Base-by-base conservation (phyloP, 2,797 vertebrate species). In the Huso huso region DNA sequence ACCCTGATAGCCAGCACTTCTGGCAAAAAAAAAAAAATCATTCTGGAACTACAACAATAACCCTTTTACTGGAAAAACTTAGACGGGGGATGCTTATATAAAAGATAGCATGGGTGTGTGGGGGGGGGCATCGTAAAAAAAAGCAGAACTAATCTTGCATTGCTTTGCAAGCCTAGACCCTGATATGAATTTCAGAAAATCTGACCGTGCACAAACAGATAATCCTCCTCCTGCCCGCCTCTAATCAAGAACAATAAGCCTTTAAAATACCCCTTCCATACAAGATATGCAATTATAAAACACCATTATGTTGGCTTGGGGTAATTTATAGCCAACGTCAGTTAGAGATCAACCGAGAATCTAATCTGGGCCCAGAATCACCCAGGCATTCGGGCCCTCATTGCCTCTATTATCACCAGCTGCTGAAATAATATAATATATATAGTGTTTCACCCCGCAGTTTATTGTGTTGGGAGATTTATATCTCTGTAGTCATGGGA, bases 71-170 rank as follows among this genome's bases (percentile, higher is more conserved):
- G 23, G 23, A 37, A 37, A 37, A 37, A 37, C 23, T 37, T 37
- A 4, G 23, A 37, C 23, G 4, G 23, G 23, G 23, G 2, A 37
- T 18, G 15, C 15, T 18, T 18, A 18, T 18, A 18, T 18, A 18
- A 18, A 18, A 18, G 15, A 18, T 18, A 18, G 15, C 15, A 18
- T 18, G 15, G n/a, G n/a, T n/a, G n/a, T n/a, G 61, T 69, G 66
- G 63, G 13, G 9, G 70, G 51, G n/a, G 73, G 77, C 15, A 18
- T 18, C 15, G 15, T 18, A 63, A 76, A 76, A 59, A 59, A 78
- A 81, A 80, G 75, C 76, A 71, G 77, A 81, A 73, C 71, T 76
- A 72, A 82, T 84, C 78, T 83, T 81, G 81, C 78, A 77, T 83
- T 78, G 69, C 79, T 72, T 66, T 65, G 83, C 78, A 86, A 86